phyloP scores from a whole-genome alignment of 2,113 vertebrate genomes.

The Ailurus styani region DNA sequence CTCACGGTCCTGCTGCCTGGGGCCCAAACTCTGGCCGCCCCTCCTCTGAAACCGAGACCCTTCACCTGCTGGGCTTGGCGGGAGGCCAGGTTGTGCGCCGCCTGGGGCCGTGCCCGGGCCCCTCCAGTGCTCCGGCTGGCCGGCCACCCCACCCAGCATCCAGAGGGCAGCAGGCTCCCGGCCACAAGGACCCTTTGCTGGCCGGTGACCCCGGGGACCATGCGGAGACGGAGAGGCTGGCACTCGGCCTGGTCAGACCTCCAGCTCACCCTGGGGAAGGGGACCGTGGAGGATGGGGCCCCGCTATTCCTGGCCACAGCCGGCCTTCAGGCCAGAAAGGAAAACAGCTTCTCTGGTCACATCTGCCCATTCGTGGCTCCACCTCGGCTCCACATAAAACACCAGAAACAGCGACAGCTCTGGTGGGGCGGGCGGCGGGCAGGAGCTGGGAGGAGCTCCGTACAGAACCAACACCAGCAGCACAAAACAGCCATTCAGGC shows the following conservation, averaged over 20 bases:
- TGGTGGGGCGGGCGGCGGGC: accelerated
- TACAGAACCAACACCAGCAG: not conserved
- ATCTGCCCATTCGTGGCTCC: not conserved
- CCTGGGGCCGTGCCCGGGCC: not conserved
- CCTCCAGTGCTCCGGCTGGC: not conserved
- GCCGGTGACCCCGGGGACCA: not conserved
- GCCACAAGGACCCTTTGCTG: not conserved
- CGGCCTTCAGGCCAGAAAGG: not conserved
- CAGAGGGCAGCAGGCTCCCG: not conserved
- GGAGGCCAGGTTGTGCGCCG: not conserved
- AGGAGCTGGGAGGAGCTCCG: not conserved
- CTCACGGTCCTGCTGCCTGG: not conserved
- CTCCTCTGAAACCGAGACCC: not conserved
- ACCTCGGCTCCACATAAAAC: not conserved
- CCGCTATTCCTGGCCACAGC: not conserved
- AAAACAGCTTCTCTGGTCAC: not conserved
- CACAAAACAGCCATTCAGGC: not conserved
- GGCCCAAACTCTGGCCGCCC: no score
- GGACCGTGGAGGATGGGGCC: accelerated
- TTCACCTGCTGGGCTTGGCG: not conserved
- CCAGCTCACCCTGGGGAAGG: not conserved
- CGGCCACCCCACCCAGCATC: not conserved
- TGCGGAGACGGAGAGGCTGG: accelerated
- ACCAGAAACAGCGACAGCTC: not conserved
- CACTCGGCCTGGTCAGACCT: not conserved